A percentile compares a stretch with the other conserved stretches of the same genome.
Conservation (phyloP, 1,140 invertebrate genomes). For the Caerostris extrusa region DNA sequence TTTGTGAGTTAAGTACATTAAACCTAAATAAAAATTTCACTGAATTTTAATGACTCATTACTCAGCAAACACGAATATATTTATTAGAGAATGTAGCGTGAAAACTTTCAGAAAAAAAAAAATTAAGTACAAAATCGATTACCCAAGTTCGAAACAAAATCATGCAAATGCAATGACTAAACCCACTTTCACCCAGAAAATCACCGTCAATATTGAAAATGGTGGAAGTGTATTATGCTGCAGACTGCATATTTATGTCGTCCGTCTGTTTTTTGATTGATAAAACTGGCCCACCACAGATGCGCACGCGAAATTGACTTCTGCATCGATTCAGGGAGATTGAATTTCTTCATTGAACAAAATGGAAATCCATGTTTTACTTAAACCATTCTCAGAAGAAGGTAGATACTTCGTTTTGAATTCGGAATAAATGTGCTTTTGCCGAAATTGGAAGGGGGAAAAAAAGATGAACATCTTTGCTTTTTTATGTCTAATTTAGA, state of each 20-base stretch:
- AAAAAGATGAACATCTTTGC: background rate
- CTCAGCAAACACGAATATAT: no score
- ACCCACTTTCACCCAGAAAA: background rate
- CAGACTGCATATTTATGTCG: constrained; percentile 1
- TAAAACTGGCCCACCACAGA: background rate
- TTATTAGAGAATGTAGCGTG: background rate
- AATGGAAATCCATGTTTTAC: background rate
- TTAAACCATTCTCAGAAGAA: background rate
- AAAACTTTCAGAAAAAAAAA: background rate
- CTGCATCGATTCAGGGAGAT: background rate
- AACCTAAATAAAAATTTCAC: no score
- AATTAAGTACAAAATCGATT: background rate
- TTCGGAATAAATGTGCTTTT: background rate
- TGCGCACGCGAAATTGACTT: constrained; percentile 10
- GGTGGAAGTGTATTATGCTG: background rate
- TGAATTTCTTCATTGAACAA: constrained; percentile 37
- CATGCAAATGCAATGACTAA: background rate
- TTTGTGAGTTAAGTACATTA: no score
- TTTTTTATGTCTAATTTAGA: background rate
- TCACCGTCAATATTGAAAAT: background rate
- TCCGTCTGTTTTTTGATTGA: constrained; percentile 53
- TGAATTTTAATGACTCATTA: no score
- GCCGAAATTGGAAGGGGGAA: background rate
- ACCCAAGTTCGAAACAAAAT: background rate
- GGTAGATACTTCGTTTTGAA: background rate